A percentile compares a stretch with the other conserved stretches of the same genome.
Evolutionary conservation across 1,140 invertebrate genomes (phyloP).

Genomic region (Micrasema minimum): DNA sequence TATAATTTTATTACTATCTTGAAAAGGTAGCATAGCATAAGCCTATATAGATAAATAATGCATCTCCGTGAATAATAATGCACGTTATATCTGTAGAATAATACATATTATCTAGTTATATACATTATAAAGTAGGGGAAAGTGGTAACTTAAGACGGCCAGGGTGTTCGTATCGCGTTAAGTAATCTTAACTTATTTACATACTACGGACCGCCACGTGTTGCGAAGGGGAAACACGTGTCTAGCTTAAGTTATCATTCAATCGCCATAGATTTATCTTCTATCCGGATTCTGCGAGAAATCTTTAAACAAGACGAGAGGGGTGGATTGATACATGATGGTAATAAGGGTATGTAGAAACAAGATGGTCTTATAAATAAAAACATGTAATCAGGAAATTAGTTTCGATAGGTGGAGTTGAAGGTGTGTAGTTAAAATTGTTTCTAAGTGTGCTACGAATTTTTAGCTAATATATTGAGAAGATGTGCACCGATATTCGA

Average conservation of each 20-base stretch:
- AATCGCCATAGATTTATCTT: constrained; percentile 35
- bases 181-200: constrained; percentile 50
- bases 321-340: background rate
- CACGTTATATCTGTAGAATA: no score
- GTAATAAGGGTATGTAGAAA: background rate
- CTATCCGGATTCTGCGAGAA: no score
- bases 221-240: constrained; percentile 44
- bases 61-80: no score
- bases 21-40: no score
- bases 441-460: no score
- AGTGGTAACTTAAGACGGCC: constrained; percentile 21
- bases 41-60: no score
- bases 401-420: no score
- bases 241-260: constrained; percentile 38
- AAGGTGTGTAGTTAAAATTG: no score
- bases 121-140: background rate
- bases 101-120: no score
- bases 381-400: background rate
- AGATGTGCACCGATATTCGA: no score
- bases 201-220: constrained; percentile 52
- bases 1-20: no score
- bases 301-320: background rate
- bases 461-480: no score
- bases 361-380: background rate
- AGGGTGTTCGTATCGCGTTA: constrained; percentile 37